Percentiles rank a stretch among this genome's conserved stretches.
Evolutionary conservation across 2,888 invertebrate species (phyloP).

Genomic region (Andrena flavipes): DNA sequence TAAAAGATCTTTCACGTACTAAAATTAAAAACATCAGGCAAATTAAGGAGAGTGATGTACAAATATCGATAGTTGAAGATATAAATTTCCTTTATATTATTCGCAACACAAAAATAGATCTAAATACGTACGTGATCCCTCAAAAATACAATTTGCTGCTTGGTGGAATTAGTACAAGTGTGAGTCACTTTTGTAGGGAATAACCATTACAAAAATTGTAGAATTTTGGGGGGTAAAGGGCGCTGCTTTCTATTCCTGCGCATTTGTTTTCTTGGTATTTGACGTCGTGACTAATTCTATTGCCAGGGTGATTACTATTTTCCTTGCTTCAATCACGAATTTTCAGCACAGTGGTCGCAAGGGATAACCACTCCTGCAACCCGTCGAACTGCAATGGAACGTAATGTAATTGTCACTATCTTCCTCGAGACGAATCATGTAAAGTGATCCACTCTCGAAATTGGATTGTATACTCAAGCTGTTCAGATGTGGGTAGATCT

Average conservation of each 20-base stretch:
- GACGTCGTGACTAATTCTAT: too few species aligned
- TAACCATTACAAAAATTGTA: too few species aligned
- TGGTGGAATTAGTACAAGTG: too few species aligned
- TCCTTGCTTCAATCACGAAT: not conserved
- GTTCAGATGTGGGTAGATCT: not conserved
- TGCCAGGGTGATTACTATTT: not conserved
- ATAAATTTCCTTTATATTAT: too few species aligned
- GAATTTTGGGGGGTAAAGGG: too few species aligned
- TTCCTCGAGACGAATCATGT: constrained; percentile 6
- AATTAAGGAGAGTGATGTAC: not conserved
- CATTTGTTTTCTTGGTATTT: too few species aligned
- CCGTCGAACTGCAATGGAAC: not conserved
- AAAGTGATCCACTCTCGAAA: constrained; percentile 13
- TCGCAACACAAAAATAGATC: not conserved
- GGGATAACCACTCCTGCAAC: not conserved
- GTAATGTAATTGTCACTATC: constrained; percentile 19
- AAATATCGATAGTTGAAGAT: too few species aligned
- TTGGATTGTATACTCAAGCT: constrained; percentile 11
- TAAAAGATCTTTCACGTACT: not conserved
- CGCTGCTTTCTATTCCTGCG: too few species aligned
- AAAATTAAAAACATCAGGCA: not conserved
- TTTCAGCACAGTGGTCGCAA: too few species aligned
- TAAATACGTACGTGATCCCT: too few species aligned
- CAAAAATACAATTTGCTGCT: too few species aligned
- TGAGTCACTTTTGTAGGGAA: too few species aligned